Base-by-base conservation (phyloP, 2,113 vertebrate species). In the Macrotus californicus region DNA sequence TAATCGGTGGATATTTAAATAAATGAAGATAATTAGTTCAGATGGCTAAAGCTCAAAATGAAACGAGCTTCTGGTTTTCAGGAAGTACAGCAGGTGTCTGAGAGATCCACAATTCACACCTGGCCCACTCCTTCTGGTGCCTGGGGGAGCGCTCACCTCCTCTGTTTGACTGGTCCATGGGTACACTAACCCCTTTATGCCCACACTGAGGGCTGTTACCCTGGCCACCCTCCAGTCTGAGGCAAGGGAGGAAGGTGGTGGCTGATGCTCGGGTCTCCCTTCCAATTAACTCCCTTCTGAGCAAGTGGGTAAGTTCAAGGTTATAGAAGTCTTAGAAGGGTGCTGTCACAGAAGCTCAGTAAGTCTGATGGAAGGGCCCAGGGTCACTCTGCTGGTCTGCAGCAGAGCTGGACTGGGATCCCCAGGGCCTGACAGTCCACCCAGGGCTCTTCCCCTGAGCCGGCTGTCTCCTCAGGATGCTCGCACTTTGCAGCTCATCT, bases 1-100 rank as follows among this genome's bases (percentile, higher is more conserved):
- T 94, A 50, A 95, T 80, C 72, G 70, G 54, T 24, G 64, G 86
- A 43, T 96, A 70, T 89, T 89, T 75, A 67, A 91, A 29, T 64
- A 31, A 64, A 86, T 66, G 72, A 34, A 76, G 66, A 41, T 92
- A 79, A 95, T 93, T 75, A 93, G 48, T 75, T 69, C 83, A 83
- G 91, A 80, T 86, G 75, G 76, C 80, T 59, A 48, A 61, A 94
- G n/a, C 21, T 86, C 61, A 82, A 69, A 43, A 82, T 29, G 64
- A 73, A 84, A 90, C 9, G 56, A 92, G 39, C 69, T 84, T 79
- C 50, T 18, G 15, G 52, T 75, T 91, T 95, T 34, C 82, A 56
- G 46, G 72, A 95, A 64, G 56, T 26, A 73, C 2, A 81, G 64
- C 64, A 84, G 77, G 72, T 69, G 41, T 76, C 80, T 31, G 22